Conservation (phyloP, 2,888 invertebrate genomes). For the Diploptera punctata region DNA sequence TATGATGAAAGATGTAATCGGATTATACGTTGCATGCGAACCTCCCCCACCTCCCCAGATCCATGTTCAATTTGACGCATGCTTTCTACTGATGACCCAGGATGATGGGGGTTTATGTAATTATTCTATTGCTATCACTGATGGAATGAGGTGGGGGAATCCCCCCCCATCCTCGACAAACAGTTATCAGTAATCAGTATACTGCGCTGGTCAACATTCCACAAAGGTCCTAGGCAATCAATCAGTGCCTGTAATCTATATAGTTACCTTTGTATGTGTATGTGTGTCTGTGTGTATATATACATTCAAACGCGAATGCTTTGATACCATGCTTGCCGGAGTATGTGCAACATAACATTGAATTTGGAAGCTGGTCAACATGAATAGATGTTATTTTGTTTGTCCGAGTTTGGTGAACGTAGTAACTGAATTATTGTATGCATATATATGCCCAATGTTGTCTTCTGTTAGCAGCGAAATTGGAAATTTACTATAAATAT, state of each 20-base stretch:
- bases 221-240: conserved; percentile 36
- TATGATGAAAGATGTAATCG: conserved; percentile 29
- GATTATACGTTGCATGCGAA: conserved; percentile 25
- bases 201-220: conserved; percentile 37
- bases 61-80: conserved; percentile 25
- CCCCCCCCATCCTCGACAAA: conserved; percentile 28
- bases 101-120: conserved; percentile 24
- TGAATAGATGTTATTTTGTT: conserved; percentile 30
- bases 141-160: conserved; percentile 15
- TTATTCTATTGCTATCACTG: conserved; percentile 30
- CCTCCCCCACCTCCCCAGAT: not conserved
- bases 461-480: not conserved
- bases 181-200: conserved; percentile 39
- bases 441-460: not conserved
- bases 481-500: conserved; percentile 14
- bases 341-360: conserved; percentile 31
- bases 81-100: conserved; percentile 15
- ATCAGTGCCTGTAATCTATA: conserved; percentile 36
- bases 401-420: conserved; percentile 2
- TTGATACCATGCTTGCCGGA: conserved; percentile 35
- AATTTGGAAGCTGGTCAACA: conserved; percentile 28
- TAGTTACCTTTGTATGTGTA: conserved; percentile 37
- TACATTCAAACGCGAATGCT: conserved; percentile 40
- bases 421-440: conserved; percentile 18
- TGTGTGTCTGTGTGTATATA: conserved; percentile 18